Base-by-base conservation (phyloP, 2,113 vertebrate species). In the Trogon surrucura region DNA sequence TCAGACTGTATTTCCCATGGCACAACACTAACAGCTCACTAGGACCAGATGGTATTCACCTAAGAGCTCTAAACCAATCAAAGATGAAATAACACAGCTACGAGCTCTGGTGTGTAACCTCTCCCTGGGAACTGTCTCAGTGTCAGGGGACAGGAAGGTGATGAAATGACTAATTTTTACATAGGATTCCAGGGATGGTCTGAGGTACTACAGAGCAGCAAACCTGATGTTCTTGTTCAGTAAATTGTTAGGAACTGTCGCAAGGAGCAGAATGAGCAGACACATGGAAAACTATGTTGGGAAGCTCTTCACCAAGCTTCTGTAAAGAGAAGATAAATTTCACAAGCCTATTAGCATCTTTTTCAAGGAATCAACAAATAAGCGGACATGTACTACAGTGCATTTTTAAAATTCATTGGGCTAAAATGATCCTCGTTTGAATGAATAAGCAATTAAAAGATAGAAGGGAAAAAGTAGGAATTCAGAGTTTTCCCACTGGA, bases 41-140 rank as follows among this genome's bases (percentile, higher is more conserved):
- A 64, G 77, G 86, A 84, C 15, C 77, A 88, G 65, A 84, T 21
- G 69, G 77, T 60, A 84, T 89, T 84, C 86, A 64, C 77, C 56
- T 7, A 56, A 60, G 83, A 60, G 91, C 72, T 80, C 56, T 86
- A 78, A 94, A 87, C 16, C 72, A 89, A 25, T 51, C 1, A 87
- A 91, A 92, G 88, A 67, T 91, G 70, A 91, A 92, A 84, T 41
- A 48, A 47, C 64, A 44, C 26, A 56, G 44, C 88, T 11, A 50
- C 0, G 0, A 91, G 45, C 34, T 0, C 0, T 17, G 11, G 44
- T 9, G 23, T 67, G 61, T 3, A 60, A 71, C 23, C 38, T 53
- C 61, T 56, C 67, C 9, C 61, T 7, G 78, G 80, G 88, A 89
- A 48, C 29, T 4, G 6, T 21, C 10, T 21, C 25, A 13, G 56